Percentiles rank a stretch among this genome's conserved stretches.
Conservation (phyloP, 2,113 vertebrate genomes). For the Poecilia latipinna region DNA sequence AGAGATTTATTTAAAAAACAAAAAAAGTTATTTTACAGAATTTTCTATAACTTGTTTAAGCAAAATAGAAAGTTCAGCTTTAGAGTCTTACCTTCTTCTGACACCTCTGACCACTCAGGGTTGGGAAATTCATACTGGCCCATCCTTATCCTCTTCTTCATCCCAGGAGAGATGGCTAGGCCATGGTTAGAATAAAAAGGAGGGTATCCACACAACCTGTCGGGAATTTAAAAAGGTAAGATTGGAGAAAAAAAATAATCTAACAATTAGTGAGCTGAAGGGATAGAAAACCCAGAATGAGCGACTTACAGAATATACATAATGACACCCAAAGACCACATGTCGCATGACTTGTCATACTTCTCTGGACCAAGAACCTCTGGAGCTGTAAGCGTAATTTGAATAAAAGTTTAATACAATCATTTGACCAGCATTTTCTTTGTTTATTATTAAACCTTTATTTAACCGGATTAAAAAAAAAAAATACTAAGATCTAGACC, state of each 20-base stretch:
- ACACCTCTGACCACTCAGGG: constrained; percentile 97
- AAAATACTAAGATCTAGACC: no score
- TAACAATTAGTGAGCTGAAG: background rate
- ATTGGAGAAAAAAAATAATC: background rate
- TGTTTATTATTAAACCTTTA: no score
- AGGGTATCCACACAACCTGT: constrained; percentile 94
- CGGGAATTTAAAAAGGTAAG: background rate
- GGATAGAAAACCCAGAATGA: background rate
- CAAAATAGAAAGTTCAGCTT: no score
- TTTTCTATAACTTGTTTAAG: no score
- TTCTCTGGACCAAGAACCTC: constrained; percentile 98
- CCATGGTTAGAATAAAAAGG: constrained; percentile 99
- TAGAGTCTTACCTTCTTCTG: constrained; percentile 89
- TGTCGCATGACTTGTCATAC: constrained; percentile 99
- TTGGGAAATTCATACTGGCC: constrained; percentile 98
- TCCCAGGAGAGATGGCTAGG: constrained; percentile 97
- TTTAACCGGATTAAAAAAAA: no score
- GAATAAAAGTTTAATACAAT: background rate
- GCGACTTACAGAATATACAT: constrained; percentile 97
- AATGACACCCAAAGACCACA: constrained; percentile 99
- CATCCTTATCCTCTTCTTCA: constrained; percentile 96
- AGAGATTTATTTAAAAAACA: no score
- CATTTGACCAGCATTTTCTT: background rate
- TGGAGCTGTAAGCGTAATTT: constrained; percentile 83
- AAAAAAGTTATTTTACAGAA: no score